Base-by-base conservation (phyloP, 2,113 vertebrate genomes). In the Nymphicus hollandicus region DNA sequence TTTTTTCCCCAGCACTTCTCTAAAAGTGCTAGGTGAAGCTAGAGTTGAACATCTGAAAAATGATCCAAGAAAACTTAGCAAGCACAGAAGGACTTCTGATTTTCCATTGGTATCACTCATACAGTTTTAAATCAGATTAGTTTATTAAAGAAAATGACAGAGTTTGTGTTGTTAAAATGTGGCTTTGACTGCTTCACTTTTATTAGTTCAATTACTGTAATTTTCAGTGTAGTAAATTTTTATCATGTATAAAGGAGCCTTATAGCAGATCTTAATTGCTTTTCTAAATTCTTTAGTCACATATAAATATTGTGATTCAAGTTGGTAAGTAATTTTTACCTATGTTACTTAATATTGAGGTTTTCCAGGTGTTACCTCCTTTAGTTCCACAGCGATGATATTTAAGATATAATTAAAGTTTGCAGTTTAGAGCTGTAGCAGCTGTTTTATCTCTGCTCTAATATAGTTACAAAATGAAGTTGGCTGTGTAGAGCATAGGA, bases 351-450 rank as follows among this genome's bases (percentile, higher is more conserved):
- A 55, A 41, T 61, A 64, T 16, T 71, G 79, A 84, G 60, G 8
- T 83, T 93, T 90, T 81, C 31, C 41, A 72, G 29, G 10, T 86
- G 6, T 68, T 28, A 89, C 53, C 39, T 96, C 44, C 53, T 91
- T 27, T 88, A 86, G 63, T 82, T 94, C 13, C 47, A 61, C 17
- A 46, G 37, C 55, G 50, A 76, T 77, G 44, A 76, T 94, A 89
- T 77, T 80, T 95, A 96, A 92, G 78, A 61, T 85, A 61, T 96
- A 95, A 95, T 94, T 96, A 81, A 44, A 80, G 35, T 94, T 91
- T 87, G 69, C 52, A 39, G 27, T 88, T 80, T 81, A 86, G 41
- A 92, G 79, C 44, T 13, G 25, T 77, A 78, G 72, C 70, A 95
- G 63, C 78, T 91, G 25, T 93, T 96, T 52, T 91, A 64, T 72